Base-by-base conservation (phyloP, 2,888 invertebrate genomes). In the Rhingia rostrata region DNA sequence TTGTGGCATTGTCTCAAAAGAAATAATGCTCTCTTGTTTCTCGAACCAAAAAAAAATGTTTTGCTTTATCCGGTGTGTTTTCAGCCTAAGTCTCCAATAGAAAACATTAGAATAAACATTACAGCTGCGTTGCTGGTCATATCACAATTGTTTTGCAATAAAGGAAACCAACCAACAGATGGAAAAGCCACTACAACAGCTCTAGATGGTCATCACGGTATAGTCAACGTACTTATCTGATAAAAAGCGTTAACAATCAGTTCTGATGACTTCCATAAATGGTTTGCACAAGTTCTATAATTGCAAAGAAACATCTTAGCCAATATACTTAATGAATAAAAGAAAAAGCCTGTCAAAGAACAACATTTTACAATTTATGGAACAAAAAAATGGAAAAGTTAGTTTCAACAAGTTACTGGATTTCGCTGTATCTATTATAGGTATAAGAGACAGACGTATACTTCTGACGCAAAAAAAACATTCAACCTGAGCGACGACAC, bases 261-360 rank as follows among this genome's bases (percentile, higher is more conserved):
- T 75, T 75, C 67, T 75, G 75, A 75, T 75, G 75, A 54, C 75
- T 53, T 45, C 79, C 79, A 72, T 79, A 79, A 72, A 66, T 37
- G 72, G 66, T 51, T 7, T 5, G 63, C 58, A 72, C 58, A 66
- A 64, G 64, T 60, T 72, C 64, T 72, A 32, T 60, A 60, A 64
- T 64, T 79, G 37, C 64, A 60, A 14, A 41, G 30, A 12, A 22
- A 22, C 22, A 22, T 22, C 22, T 22, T 22, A 22, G 22, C 22
- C 22, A 22, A 22, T 22, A 22, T 22, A 22, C 22, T 22, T 2
- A 22, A 22, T 2, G 22, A 22, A 22, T 22, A 22, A 22, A 22
- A 49, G 67, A 35, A 49, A 47, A 41, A 58, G 67, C 45, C 1
- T 6, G 14, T 9, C 53, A 45, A 45, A n/a, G 54, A 35, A 54